Conservation (phyloP, 2,113 vertebrate species). For the Scomber colias region DNA sequence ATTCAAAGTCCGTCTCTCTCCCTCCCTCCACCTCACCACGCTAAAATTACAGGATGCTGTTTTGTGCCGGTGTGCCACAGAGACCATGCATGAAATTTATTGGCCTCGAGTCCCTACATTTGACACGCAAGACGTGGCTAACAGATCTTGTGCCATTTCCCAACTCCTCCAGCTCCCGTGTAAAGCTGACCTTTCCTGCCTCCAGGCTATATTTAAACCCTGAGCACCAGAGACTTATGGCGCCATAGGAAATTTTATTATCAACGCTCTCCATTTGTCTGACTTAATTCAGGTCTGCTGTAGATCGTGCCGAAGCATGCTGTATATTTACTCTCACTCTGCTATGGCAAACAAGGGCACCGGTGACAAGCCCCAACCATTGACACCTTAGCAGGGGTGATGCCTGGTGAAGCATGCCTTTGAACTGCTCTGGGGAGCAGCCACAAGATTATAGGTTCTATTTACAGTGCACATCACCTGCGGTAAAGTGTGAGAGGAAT, state of each 20-base stretch:
- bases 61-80: conserved; percentile 54
- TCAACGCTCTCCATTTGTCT: conserved; percentile 71
- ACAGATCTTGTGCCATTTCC: conserved; percentile 72
- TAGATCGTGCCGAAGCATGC: conserved; percentile 48
- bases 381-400: conserved; percentile 38
- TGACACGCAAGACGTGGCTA: conserved; percentile 70
- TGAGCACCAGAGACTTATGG: conserved; percentile 71
- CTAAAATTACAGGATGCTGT: conserved; percentile 58
- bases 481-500: conserved; percentile 17
- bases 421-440: conserved; percentile 26
- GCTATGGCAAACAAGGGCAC: conserved; percentile 68
- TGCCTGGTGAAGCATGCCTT: conserved; percentile 35
- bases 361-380: conserved; percentile 50
- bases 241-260: conserved; percentile 75
- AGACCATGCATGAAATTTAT: conserved; percentile 67
- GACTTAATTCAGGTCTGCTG: conserved; percentile 68
- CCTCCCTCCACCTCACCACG: conserved; percentile 22
- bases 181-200: conserved; percentile 77
- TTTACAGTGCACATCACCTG: conserved; percentile 48
- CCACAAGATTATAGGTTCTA: conserved; percentile 25
- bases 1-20: conserved; percentile 7
- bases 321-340: conserved; percentile 65
- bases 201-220: conserved; percentile 80
- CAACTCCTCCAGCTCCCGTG: conserved; percentile 56
- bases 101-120: conserved; percentile 62